Conservation (phyloP, 2,888 invertebrate species). For the Neuroscelio doddi region DNA sequence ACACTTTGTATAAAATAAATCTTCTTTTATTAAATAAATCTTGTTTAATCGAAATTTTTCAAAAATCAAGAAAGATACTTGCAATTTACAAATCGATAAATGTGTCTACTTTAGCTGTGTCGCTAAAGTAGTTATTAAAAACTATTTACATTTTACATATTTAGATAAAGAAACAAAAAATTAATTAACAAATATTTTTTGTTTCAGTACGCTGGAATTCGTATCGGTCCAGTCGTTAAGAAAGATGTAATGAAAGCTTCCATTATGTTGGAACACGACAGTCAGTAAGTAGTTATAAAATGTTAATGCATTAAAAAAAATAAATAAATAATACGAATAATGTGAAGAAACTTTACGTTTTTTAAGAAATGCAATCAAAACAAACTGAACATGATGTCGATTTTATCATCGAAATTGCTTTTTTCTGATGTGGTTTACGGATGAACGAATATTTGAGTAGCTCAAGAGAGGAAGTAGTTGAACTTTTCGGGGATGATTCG, state of each 20-base stretch:
- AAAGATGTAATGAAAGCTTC: constrained; percentile 99
- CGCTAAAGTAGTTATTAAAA: too few species aligned
- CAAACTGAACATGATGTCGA: constrained; percentile 18
- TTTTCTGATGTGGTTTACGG: constrained; percentile 20
- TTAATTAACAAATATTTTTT: constrained; percentile 39
- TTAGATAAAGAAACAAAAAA: too few species aligned
- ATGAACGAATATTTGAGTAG: constrained; percentile 11
- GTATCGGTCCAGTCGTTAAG: constrained; percentile 99
- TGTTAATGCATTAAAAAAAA: too few species aligned
- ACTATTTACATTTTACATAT: too few species aligned
- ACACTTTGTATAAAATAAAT: too few species aligned
- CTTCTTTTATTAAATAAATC: too few species aligned
- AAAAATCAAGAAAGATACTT: too few species aligned
- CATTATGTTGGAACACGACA: constrained; percentile 99
- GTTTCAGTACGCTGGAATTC: constrained; percentile 95
- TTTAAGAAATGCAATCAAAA: not conserved
- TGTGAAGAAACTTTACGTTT: not conserved
- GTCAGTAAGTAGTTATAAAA: constrained; percentile 87
- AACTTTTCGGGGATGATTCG: constrained; percentile 40
- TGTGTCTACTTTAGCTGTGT: too few species aligned
- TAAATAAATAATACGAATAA: too few species aligned
- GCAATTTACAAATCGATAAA: too few species aligned
- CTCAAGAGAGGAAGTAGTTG: constrained; percentile 30
- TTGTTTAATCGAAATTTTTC: too few species aligned
- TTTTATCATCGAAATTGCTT: constrained; percentile 26